Evolutionary conservation across 2,113 vertebrate species (phyloP).

Genomic region (Actenoides hombroni): DNA sequence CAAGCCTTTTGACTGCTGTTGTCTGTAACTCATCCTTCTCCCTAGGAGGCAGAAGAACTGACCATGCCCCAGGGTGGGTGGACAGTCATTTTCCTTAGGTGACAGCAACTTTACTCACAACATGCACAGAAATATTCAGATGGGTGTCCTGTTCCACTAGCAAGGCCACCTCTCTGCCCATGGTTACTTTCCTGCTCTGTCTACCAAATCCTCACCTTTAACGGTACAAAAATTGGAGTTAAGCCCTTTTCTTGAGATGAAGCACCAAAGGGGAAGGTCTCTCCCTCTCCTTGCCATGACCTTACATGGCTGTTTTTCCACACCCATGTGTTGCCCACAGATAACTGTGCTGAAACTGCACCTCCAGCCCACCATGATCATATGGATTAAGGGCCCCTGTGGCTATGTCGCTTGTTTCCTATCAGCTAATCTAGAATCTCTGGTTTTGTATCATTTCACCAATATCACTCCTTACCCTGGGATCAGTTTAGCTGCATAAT

Average conservation of each 20-base stretch:
- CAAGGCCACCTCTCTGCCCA: neutral
- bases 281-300: neutral
- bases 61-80: neutral
- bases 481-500: conserved; percentile 9
- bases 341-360: neutral
- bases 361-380: neutral
- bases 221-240: neutral
- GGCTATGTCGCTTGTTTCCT: neutral
- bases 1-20: neutral
- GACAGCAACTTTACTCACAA: neutral
- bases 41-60: neutral
- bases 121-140: neutral
- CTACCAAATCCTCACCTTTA: neutral
- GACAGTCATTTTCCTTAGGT: neutral
- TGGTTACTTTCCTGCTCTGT: neutral
- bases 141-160: neutral
- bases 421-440: neutral
- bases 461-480: neutral
- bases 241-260: neutral
- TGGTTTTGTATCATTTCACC: neutral
- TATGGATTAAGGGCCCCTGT: neutral
- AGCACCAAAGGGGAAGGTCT: neutral
- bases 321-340: neutral
- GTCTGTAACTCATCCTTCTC: neutral
- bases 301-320: neutral